phyloP scores from a whole-genome alignment of 2,888 invertebrate species.

The Leistus spinibarbis region DNA sequence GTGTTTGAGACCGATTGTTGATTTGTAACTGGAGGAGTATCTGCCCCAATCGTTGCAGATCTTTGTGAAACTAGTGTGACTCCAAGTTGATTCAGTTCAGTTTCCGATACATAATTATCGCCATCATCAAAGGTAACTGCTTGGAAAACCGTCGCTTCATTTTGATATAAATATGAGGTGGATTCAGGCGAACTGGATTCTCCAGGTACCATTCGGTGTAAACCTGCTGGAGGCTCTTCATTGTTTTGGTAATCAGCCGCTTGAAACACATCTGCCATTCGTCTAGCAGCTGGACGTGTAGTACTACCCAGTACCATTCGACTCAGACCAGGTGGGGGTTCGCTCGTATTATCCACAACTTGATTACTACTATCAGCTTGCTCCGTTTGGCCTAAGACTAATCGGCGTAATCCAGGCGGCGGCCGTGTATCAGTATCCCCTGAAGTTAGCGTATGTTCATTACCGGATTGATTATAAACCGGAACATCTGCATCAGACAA shows the following conservation, averaged over 20 bases:
- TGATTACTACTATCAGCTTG: constrained; percentile 45
- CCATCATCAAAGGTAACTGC: constrained; percentile 34
- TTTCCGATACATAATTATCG: constrained; percentile 45
- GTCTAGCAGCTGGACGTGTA: constrained; percentile 50
- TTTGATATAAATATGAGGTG: constrained; percentile 33
- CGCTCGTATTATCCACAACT: constrained; percentile 58
- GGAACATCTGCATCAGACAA: constrained; percentile 63
- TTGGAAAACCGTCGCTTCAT: constrained; percentile 29
- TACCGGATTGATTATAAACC: constrained; percentile 41
- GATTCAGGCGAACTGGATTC: constrained; percentile 62
- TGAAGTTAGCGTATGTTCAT: constrained; percentile 23
- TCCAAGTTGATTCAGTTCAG: constrained; percentile 44
- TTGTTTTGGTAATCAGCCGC: constrained; percentile 55
- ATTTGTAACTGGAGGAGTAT: constrained; percentile 52
- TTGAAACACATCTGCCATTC: constrained; percentile 45
- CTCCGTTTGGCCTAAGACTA: constrained; percentile 72
- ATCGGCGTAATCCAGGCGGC: constrained; percentile 68
- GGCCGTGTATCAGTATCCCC: constrained; percentile 59
- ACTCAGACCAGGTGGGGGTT: constrained; percentile 69
- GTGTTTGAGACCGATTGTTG: constrained; percentile 22
- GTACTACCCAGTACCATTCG: constrained; percentile 71
- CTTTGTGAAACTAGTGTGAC: constrained; percentile 48
- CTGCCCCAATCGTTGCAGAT: constrained; percentile 57
- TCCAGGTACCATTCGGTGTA: constrained; percentile 68
- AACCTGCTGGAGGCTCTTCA: constrained; percentile 59